These are phyloP conservation scores for Garrulus glandarius DNA, from an alignment of 2,797 vertebrate genomes.

Conservation along the genomic window DNA sequence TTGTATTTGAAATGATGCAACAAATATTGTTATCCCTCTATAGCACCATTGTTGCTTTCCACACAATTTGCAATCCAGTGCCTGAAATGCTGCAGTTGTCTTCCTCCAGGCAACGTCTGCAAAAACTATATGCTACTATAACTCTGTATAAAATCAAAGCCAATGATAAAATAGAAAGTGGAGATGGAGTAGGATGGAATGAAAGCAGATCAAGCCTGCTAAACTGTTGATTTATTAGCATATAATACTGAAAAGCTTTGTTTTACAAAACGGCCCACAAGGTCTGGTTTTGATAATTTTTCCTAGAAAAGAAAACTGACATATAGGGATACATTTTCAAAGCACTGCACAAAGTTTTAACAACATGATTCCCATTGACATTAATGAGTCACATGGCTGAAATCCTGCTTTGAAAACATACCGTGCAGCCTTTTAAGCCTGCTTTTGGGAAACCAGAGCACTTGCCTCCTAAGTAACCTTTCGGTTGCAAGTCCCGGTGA, in stretches of 20 bases:
- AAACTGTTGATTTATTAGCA: slow-evolving; percentile 36
- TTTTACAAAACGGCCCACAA: neutral
- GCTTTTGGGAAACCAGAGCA: slow-evolving; percentile 23
- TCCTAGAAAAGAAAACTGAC: slow-evolving; percentile 5
- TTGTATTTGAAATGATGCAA: neutral
- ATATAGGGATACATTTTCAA: slow-evolving; percentile 52
- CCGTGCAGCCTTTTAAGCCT: slow-evolving; percentile 19
- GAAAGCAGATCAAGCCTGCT: slow-evolving; percentile 1
- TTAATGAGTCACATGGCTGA: slow-evolving; percentile 44
- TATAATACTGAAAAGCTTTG: neutral
- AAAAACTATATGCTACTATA: neutral
- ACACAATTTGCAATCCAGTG: neutral
- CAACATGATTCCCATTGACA: slow-evolving; percentile 24
- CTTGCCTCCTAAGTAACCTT: slow-evolving; percentile 17
- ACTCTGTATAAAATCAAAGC: slow-evolving; percentile 46
- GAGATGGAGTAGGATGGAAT: neutral
- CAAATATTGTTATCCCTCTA: neutral
- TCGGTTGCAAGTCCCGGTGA: accelerated
- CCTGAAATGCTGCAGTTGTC: slow-evolving; percentile 9
- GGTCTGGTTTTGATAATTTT: slow-evolving; percentile 62
- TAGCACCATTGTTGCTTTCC: neutral
- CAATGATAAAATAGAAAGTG: slow-evolving; percentile 51
- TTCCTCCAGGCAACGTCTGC: neutral
- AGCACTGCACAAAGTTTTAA: slow-evolving; percentile 10
- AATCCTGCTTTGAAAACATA: slow-evolving; percentile 53